Base-by-base conservation (phyloP, 1,140 invertebrate genomes). In the Aphelinus atriplicis region DNA sequence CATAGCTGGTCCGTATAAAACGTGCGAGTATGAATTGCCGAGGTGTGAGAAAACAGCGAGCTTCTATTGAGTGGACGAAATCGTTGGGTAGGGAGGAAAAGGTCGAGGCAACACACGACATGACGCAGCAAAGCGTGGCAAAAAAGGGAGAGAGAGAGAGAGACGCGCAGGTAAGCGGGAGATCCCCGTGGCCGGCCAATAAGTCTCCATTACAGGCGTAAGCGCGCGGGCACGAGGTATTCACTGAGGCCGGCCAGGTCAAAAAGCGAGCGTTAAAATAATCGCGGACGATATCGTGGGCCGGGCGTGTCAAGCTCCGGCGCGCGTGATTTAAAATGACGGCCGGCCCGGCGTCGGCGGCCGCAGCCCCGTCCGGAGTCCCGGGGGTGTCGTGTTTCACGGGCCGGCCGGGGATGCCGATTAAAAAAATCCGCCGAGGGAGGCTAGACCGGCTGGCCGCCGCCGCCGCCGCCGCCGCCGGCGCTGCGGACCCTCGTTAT, bases 321-420 rank as follows among this genome's bases (percentile, higher is more conserved):
- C 51, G 58, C 53, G 48, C 81, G 80, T 85, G 81, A 85, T 85
- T 85, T 85, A 84, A 85, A 85, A 84, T 84, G 84, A 85, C 82
- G 84, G 79, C 77, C 81, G 76, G 78, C 78, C 74, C 65, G 78
- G 74, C 77, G 73, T 45, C 56, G 46, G 77, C 51, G 51, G 9
- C 51, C 4, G 51, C 75, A 58, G 65, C 69, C 9, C 0, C 51
- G 51, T 9, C 9, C 51, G 9, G 4, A 46, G 7, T 75, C 84
- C 84, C 84, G 80, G 64, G 84, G 84, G 84, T 85, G 83, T 83
- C 78, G 84, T 85, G 80, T 77, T 80, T 85, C 82, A 85, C 78
- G 10, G 60, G 3, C 48, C 48, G 47, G 46, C 42, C 3, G 48
- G 10, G 48, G 47, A 26, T 45, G 65, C 6, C 75, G 75, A 76